Evolutionary conservation across 2,888 invertebrate species (phyloP), one percentile per base, ranked within the genome.

Genomic region (Baccha elongata): DNA sequence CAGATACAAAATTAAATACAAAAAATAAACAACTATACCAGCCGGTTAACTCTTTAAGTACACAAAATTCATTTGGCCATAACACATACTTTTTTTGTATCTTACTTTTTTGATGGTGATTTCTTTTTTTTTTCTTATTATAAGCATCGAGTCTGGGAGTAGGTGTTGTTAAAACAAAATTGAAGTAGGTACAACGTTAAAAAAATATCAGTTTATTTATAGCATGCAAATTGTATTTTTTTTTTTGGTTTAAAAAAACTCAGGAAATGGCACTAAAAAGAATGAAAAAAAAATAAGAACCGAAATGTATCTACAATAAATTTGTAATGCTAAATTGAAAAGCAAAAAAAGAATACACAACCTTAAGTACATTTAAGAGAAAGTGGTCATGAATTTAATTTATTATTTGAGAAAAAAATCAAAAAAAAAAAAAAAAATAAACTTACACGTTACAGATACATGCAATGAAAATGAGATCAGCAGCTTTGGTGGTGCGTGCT

Each of bases 331-430:
- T 26, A 6, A 26, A 44, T 72, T n/a, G 44, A 73, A 64, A 53
- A 35, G 65, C 32, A 32, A 40, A 23, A 2, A 7, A 35, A 53
- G 3, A 53, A 19, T n/a, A 13, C 44, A 64, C 64, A 69, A 67
- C 65, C 40, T 40, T 23, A 37, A 10, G 37, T 52, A 42, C 10
- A 11, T 17, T 44, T 15, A 19, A 71, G 75, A 81, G 80, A 81
- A 81, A 81, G 80, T 75, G 79, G 21, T 71, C 37, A 60, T 80
- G 73, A 55, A 68, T 68, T 48, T 74, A 73, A 80, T 80, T 46
- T 68, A 42, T 64, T 46, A 35, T 60, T 29, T 60, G 13, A 50
- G 7, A 32, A 74, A 50, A 17, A 19, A 55, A 15, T 17, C 29
- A 23, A 35, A 26, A 26, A 26, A 40, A 21, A 21, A 19, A 40